Evolutionary conservation across 1,140 invertebrate genomes (phyloP).

Genomic region (Andricus grossulariae): DNA sequence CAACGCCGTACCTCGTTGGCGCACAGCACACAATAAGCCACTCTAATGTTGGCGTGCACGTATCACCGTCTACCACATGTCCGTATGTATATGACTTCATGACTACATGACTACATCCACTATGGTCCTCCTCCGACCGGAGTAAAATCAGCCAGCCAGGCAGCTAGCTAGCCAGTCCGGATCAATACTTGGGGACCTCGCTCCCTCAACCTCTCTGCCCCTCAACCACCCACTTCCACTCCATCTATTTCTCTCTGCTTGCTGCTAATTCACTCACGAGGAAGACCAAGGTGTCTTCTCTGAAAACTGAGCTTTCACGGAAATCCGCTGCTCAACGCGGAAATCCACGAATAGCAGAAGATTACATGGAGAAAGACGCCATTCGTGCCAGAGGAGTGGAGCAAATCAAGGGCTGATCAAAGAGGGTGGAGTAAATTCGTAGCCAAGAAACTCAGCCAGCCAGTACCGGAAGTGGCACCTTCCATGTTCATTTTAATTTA

Average conservation of each 20-base stretch:
- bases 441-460: slow-evolving; percentile 1
- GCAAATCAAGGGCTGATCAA: slow-evolving; percentile 23
- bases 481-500: slow-evolving; percentile 3
- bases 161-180: slow-evolving; percentile 55
- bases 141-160: slow-evolving; percentile 65
- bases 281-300: slow-evolving; percentile 45
- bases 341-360: slow-evolving; percentile 1
- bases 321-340: slow-evolving; percentile 33
- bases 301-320: slow-evolving; percentile 44
- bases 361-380: slow-evolving; percentile 9
- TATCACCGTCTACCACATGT: slow-evolving; percentile 59
- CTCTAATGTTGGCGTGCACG: slow-evolving; percentile 47
- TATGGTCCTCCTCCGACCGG: slow-evolving; percentile 67
- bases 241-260: slow-evolving; percentile 31
- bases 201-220: slow-evolving; percentile 42
- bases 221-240: slow-evolving; percentile 44
- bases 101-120: slow-evolving; percentile 60
- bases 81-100: slow-evolving; percentile 52
- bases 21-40: slow-evolving; percentile 42
- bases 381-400: slow-evolving; percentile 17
- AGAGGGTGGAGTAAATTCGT: slow-evolving; percentile 28
- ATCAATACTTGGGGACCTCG: slow-evolving; percentile 69
- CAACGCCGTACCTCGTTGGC: slow-evolving; percentile 58
- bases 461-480: neutral
- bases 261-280: slow-evolving; percentile 47